A percentile compares a stretch with the other conserved stretches of the same genome.
Conservation (phyloP, 2,797 vertebrate genomes). For the Sebastes aleutianus region DNA sequence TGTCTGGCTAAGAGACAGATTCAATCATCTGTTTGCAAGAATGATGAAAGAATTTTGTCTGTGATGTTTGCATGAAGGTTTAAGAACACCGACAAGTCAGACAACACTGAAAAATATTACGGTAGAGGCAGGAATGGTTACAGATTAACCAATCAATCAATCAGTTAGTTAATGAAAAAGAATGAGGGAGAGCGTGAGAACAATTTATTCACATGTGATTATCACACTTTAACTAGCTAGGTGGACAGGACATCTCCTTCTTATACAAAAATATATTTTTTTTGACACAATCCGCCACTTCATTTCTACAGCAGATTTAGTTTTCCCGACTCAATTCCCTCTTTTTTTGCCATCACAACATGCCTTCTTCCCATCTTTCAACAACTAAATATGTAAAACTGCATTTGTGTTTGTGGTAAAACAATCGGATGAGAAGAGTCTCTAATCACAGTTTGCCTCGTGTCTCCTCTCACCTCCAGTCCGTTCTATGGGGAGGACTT, state of each 20-base stretch:
- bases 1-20: neutral
- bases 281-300: neutral
- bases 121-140: neutral
- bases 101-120: neutral
- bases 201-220: neutral
- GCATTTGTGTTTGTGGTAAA: neutral
- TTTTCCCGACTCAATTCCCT: neutral
- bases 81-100: neutral
- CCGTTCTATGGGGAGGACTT: conserved; percentile 99
- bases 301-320: neutral
- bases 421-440: neutral
- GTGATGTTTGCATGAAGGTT: conserved; percentile 1
- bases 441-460: neutral
- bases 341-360: neutral
- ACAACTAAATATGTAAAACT: neutral
- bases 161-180: neutral
- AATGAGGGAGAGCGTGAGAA: neutral
- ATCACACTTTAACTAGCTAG: neutral
- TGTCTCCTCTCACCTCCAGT: conserved; percentile 73
- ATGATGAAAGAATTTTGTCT: neutral
- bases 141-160: conserved; percentile 15
- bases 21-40: neutral
- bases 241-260: neutral
- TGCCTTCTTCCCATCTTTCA: neutral
- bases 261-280: neutral